Base-by-base conservation (phyloP, 2,888 invertebrate genomes). In the Clusia tigrina region DNA sequence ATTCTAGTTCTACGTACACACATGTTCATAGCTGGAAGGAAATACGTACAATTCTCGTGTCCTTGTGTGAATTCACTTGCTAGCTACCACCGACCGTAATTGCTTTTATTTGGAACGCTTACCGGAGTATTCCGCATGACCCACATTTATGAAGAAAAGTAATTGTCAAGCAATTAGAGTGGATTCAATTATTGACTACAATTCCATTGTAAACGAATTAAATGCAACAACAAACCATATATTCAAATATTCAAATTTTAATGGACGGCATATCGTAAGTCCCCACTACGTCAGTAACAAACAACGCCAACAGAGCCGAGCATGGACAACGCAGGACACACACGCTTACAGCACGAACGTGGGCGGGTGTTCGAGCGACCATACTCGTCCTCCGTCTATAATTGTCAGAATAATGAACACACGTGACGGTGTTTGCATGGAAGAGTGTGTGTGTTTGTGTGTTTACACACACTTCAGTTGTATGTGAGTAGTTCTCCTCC, bases 331-430 rank as follows among this genome's bases (percentile, higher is more conserved):
- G 32, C 32, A 32, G 12, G 3, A 42, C n/a, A n/a, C 42, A 15
- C n/a, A 6, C n/a, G n/a, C 42, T 15, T 42, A n/a, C 48, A 48
- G 6, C 22, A 22, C 22, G 22, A 48, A 48, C n/a, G 48, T 15
- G 48, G n/a, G 48, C 18, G 20, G 5, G 48, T 48, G 48, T 48
- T 2, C n/a, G n/a, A n/a, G n/a, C n/a, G n/a, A n/a, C n/a, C n/a
- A n/a, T n/a, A n/a, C n/a, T n/a, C n/a, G n/a, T n/a, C n/a, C n/a
- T n/a, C 20, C 74, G 67, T 75, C 69, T 75, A 74, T 75, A 75
- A 75, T 76, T 75, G 78, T 78, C 75, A 76, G 78, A 78, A 76
- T 77, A 78, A 77, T 78, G 78, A 76, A 76, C 77, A 73, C 67
- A 71, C 67, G 71, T 46, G 60, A n/a, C 10, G 51, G 59, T 56